phyloP scores from a whole-genome alignment of 2,797 vertebrate species.

The Yasuhikotakia modesta region DNA sequence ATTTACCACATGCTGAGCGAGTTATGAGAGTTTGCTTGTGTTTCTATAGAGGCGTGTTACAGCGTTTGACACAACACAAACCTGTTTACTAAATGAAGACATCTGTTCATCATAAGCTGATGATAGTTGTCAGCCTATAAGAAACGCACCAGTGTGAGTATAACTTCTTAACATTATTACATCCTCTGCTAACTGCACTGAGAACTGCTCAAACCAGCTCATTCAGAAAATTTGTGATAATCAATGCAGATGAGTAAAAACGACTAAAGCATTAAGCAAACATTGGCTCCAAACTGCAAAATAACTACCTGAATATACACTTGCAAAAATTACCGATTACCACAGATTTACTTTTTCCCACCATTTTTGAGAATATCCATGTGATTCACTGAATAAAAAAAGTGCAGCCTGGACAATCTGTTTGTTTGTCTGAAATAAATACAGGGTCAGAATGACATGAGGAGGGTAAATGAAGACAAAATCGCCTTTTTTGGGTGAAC shows the following conservation, averaged over 20 bases:
- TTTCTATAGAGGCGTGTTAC: conserved; percentile 12
- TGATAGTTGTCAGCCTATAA: conserved; percentile 3
- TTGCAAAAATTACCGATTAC: too few relatives aligned
- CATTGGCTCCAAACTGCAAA: too few relatives aligned
- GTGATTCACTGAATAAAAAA: too few relatives aligned
- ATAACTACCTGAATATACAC: too few relatives aligned
- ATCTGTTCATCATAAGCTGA: conserved; percentile 5
- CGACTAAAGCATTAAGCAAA: conserved; percentile 33
- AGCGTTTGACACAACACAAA: neutral
- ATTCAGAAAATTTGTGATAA: neutral
- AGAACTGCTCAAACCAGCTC: neutral
- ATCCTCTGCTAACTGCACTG: neutral
- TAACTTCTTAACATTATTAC: neutral
- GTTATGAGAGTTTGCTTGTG: conserved; percentile 31
- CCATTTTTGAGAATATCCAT: too few relatives aligned
- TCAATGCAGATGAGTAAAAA: conserved; percentile 22
- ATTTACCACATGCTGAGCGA: conserved; percentile 17
- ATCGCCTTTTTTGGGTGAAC: too few relatives aligned
- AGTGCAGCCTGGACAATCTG: too few relatives aligned
- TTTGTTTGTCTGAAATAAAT: too few relatives aligned
- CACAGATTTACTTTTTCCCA: too few relatives aligned
- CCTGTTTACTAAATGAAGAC: conserved; percentile 22
- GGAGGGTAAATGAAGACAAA: too few relatives aligned
- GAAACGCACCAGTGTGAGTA: neutral
- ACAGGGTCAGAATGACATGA: too few relatives aligned